Base-by-base conservation (phyloP, 2,113 vertebrate species). In the Isichthys henryi region DNA sequence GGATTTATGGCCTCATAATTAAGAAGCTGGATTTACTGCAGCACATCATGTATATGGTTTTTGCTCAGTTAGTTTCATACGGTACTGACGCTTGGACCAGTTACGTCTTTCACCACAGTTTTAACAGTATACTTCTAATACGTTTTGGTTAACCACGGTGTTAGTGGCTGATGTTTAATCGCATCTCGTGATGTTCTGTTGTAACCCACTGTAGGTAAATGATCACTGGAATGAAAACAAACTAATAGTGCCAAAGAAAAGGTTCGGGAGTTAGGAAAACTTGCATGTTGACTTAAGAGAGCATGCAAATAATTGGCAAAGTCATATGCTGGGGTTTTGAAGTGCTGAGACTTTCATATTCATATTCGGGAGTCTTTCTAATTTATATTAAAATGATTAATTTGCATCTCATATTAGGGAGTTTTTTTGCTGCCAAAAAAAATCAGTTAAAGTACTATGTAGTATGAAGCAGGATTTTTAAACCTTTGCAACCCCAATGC, bases 11-110 rank as follows among this genome's bases (percentile, higher is more conserved):
- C 7, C 77, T 48, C 62, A n/a, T 49, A 80, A 11, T 80, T 27
- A 80, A n/a, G 45, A 50, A 86, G 7, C 27, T 17, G 70, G 5
- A n/a, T 87, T 53, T 86, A 15, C 83, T 46, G 50, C 85, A 86
- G n/a, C 43, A n/a, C 82, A 62, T 53, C 43, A 35, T 89, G 89
- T 62, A 89, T 89, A 89, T 49, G 46, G 84, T 89, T 89, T 86
- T 35, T 31, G 50, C 31, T 70, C 56, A 56, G 48, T 70, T 31
- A n/a, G 31, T 35, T 56, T 56, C 15, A 23, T 17, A 88, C 35
- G 15, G 70, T 11, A 70, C 70, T 27, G 45, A 48, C 0, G 66
- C 88, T 80, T 82, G 66, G 27, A 23, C 39, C 27, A 50, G 31
- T 82, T 56, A 83, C 88, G 43, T 43, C 21, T 82, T 46, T 39